These are phyloP conservation scores for Drosophila santomea DNA, from an alignment of 1,140 invertebrate genomes.

Conservation along the genomic window DNA sequence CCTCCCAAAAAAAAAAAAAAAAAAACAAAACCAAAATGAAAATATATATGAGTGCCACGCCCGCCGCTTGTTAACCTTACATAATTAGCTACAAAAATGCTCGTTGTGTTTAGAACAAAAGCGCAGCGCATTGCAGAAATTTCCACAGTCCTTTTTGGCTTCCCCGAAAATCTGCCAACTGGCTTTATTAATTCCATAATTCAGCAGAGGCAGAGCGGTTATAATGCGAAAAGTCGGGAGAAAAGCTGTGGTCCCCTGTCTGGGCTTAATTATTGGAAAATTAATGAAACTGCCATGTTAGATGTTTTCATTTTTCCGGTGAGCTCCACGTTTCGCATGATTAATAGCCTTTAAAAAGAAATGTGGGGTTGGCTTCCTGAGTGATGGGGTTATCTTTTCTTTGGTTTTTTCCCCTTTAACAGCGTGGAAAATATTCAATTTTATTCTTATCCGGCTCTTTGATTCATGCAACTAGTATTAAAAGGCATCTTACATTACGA, in stretches of 20 bases:
- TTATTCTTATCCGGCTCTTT: background rate
- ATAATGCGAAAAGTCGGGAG: constrained; percentile 23
- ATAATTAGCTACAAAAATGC: constrained; percentile 76
- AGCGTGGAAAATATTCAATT: background rate
- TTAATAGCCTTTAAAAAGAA: constrained; percentile 51
- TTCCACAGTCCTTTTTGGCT: constrained; percentile 19
- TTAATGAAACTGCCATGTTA: constrained; percentile 77
- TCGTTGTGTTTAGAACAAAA: constrained; percentile 79
- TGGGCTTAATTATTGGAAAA: constrained; percentile 80
- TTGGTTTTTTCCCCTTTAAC: background rate
- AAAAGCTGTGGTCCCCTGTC: constrained; percentile 22
- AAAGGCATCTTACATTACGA: too few species aligned
- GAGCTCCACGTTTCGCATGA: constrained; percentile 58
- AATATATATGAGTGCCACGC: constrained; percentile 33
- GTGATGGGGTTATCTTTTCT: constrained; percentile 21
- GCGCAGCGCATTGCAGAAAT: constrained; percentile 68
- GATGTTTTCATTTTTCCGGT: constrained; percentile 66
- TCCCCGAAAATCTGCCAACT: constrained; percentile 53
- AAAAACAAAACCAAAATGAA: background rate
- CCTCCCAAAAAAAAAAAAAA: constrained; percentile 10
- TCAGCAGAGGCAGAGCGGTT: constrained; percentile 50
- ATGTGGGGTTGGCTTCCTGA: background rate
- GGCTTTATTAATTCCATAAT: constrained; percentile 81
- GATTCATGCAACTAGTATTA: too few species aligned
- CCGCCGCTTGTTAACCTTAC: constrained; percentile 67